Conservation (phyloP, 2,888 invertebrate species). For the Galerucella pusilla region DNA sequence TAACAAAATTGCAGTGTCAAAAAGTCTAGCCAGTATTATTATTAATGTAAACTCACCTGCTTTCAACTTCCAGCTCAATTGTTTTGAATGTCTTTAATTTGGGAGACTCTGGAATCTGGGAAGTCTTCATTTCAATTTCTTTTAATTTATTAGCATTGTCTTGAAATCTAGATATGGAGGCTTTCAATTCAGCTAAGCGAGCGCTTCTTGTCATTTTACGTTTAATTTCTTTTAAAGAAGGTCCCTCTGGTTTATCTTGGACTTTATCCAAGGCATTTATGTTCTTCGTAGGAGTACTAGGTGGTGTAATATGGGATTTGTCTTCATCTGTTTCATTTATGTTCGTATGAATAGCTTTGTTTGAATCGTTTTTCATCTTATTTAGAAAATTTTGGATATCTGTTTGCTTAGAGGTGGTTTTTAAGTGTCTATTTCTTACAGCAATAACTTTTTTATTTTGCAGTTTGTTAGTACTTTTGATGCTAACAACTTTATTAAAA, state of each 20-base stretch:
- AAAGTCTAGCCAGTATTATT: constrained; percentile 5
- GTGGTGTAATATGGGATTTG: constrained; percentile 54
- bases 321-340: constrained; percentile 28
- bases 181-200: constrained; percentile 76
- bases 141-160: constrained; percentile 73
- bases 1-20: background rate
- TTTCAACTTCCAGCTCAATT: constrained; percentile 80
- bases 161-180: constrained; percentile 74
- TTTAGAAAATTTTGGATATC: constrained; percentile 57
- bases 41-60: constrained; percentile 69
- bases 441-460: constrained; percentile 37
- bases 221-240: constrained; percentile 77
- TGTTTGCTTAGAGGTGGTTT: constrained; percentile 49
- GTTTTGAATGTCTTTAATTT: constrained; percentile 77
- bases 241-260: constrained; percentile 69
- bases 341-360: constrained; percentile 22
- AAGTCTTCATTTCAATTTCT: constrained; percentile 60
- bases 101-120: constrained; percentile 63
- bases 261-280: constrained; percentile 65
- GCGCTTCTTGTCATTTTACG: constrained; percentile 75
- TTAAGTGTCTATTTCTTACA: constrained; percentile 47
- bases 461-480: constrained; percentile 31
- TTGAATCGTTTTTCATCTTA: constrained; percentile 49
- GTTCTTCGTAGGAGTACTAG: constrained; percentile 57
- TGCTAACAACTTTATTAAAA: constrained; percentile 44